Conservation (phyloP, 2,113 vertebrate species). For the Calonectris borealis region DNA sequence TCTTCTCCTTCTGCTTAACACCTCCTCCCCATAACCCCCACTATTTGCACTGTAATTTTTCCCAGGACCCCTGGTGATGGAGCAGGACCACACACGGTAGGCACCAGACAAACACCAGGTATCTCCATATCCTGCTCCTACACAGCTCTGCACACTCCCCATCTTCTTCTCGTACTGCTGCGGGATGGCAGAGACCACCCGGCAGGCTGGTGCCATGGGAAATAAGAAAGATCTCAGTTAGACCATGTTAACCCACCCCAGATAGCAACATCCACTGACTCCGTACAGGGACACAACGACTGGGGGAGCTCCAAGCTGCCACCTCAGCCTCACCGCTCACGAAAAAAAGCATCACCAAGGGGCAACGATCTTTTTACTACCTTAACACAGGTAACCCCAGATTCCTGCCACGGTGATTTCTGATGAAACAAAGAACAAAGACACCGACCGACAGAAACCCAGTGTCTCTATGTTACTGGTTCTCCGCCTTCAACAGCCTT, state of each 20-base stretch:
- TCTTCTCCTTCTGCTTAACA: not conserved
- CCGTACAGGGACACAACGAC: accelerated
- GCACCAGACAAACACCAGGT: not conserved
- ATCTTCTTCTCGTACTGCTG: not conserved
- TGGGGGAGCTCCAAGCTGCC: accelerated
- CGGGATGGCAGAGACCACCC: not conserved
- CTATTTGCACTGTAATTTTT: not conserved
- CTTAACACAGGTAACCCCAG: not conserved
- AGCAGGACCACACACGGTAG: not conserved
- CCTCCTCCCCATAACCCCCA: not conserved
- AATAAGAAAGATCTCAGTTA: not conserved
- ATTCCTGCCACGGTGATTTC: not conserved
- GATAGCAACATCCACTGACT: accelerated
- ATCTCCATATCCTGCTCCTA: not conserved
- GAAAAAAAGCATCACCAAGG: not conserved
- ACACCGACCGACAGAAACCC: not conserved
- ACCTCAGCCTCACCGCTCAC: not conserved
- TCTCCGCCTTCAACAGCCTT: not conserved
- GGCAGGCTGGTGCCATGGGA: not conserved
- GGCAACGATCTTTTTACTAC: not conserved
- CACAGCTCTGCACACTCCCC: not conserved
- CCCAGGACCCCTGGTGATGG: not conserved
- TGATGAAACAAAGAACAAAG: not conserved
- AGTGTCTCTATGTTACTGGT: not conserved
- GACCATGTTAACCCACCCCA: not conserved